A percentile compares a stretch with the other conserved stretches of the same genome.
These are phyloP conservation scores for Caenorhabditis sp. DNA, from an alignment of 2,888 invertebrate species.

Conservation along the genomic window DNA sequence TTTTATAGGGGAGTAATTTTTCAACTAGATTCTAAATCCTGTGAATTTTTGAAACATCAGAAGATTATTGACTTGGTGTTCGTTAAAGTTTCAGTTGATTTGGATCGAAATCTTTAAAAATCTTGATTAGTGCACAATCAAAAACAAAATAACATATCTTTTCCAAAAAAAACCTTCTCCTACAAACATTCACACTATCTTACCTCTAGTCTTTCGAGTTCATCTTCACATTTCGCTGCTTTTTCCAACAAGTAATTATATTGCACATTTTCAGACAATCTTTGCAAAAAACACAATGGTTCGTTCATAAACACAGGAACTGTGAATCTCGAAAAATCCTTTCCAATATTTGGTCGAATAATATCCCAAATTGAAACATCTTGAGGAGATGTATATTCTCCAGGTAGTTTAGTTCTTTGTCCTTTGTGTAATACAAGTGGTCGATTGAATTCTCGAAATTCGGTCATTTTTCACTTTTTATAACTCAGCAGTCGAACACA, in stretches of 20 bases:
- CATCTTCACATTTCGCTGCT: constrained; percentile 82
- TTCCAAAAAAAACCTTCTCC: too few relatives aligned
- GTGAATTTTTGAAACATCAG: too few relatives aligned
- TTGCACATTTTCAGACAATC: constrained; percentile 84
- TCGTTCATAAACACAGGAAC: constrained; percentile 97
- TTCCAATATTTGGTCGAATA: constrained; percentile 49
- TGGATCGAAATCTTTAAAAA: too few relatives aligned
- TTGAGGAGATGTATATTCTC: constrained; percentile 27
- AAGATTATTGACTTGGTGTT: background rate
- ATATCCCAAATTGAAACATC: constrained; percentile 56
- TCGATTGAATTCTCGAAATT: constrained; percentile 37
- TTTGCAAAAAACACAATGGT: constrained; percentile 90
- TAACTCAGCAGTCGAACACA: background rate
- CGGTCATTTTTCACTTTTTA: constrained; percentile 5
- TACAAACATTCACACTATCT: too few relatives aligned
- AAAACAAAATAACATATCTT: too few relatives aligned
- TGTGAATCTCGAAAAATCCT: constrained; percentile 90
- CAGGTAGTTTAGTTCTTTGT: constrained; percentile 16
- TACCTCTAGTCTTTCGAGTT: constrained; percentile 84
- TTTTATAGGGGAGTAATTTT: too few relatives aligned
- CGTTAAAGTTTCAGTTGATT: too few relatives aligned
- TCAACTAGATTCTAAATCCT: background rate
- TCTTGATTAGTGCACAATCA: too few relatives aligned
- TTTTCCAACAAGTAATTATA: constrained; percentile 82
- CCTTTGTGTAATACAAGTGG: constrained; percentile 27